phyloP scores from a whole-genome alignment of 2,888 invertebrate genomes.

The Temnothorax ravouxi region DNA sequence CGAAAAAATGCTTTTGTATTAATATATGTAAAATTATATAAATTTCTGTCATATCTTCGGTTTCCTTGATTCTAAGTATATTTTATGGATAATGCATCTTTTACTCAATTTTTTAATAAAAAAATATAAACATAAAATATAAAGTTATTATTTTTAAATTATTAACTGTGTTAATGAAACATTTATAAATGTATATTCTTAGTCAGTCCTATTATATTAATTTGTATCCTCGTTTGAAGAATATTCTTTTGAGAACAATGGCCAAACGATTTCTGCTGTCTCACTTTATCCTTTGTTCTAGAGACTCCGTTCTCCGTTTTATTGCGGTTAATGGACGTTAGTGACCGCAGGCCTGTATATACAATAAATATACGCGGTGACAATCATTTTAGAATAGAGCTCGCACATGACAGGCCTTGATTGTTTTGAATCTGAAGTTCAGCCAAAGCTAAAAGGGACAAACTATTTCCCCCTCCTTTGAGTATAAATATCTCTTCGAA shows the following conservation, averaged over 20 bases:
- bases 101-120: neutral
- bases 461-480: neutral
- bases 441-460: conserved; percentile 8
- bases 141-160: neutral
- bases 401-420: conserved; percentile 1
- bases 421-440: neutral
- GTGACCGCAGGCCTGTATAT: conserved; percentile 35
- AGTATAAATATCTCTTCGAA: neutral
- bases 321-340: conserved; percentile 35
- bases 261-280: neutral
- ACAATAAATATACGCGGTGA: conserved; percentile 12
- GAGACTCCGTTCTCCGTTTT: neutral
- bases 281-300: conserved; percentile 22
- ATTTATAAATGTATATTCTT: conserved; percentile 2
- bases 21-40: neutral
- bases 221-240: neutral
- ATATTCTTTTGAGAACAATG: conserved; percentile 21
- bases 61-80: neutral
- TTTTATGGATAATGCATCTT: neutral
- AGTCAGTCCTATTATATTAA: neutral
- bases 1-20: neutral
- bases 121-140: neutral
- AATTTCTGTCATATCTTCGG: neutral
- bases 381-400: conserved; percentile 29
- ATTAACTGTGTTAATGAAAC: neutral